These are phyloP conservation scores for Lepidotrigona ventralis DNA, from an alignment of 1,140 invertebrate genomes.

Conservation along the genomic window DNA sequence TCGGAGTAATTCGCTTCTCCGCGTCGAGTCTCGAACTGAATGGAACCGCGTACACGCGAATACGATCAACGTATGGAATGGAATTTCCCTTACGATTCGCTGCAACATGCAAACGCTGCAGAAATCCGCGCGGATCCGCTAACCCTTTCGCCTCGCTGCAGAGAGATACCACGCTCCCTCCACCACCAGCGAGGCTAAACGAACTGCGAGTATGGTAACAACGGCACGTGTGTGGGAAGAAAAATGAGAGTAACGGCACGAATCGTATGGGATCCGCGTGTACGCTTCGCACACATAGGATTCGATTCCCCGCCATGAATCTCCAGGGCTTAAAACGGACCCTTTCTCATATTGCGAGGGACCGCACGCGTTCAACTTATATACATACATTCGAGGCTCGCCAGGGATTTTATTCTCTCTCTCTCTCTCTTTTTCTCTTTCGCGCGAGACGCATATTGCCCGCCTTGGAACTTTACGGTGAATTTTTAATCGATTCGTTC, in stretches of 20 bases:
- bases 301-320: slow-evolving; percentile 28
- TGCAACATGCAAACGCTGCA: not conserved
- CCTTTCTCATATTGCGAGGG: slow-evolving; percentile 5
- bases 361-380: not conserved
- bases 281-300: not conserved
- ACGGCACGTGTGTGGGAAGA: slow-evolving; percentile 50
- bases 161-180: not conserved
- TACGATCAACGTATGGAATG: not conserved
- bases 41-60: not conserved
- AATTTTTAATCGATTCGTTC: slow-evolving; percentile 21
- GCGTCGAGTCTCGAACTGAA: no score
- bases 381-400: no score
- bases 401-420: slow-evolving; percentile 19
- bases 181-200: not conserved
- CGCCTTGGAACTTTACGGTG: not conserved
- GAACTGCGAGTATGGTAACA: slow-evolving; percentile 26
- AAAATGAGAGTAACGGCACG: slow-evolving; percentile 63
- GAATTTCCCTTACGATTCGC: not conserved
- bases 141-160: not conserved
- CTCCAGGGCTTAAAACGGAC: slow-evolving; percentile 23
- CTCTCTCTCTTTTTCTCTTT: no score
- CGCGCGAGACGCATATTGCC: not conserved
- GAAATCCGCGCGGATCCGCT: not conserved
- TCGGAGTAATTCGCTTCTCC: no score
- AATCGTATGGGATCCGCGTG: slow-evolving; percentile 36